Base-by-base conservation (phyloP, 2,888 invertebrate genomes). In the Panopea generosa region DNA sequence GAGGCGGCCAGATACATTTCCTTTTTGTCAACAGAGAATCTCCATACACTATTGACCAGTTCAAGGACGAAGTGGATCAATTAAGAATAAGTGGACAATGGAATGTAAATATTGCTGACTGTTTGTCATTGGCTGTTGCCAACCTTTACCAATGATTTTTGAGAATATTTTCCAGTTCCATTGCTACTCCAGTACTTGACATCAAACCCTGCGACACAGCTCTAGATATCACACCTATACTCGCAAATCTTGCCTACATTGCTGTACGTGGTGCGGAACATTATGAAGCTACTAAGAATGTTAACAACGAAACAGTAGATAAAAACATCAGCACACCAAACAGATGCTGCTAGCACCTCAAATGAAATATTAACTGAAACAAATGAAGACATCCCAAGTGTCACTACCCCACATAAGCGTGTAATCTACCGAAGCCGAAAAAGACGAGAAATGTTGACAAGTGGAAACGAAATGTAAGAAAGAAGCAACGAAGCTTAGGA, bases 381-480 rank as follows among this genome's bases (percentile, higher is more conserved):
- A 40, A 40, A 7, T 40, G 40, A 11, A 7, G 16, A 16, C 16
- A 40, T 7, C n/a, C n/a, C n/a, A 16, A 16, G 9, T 16, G 16
- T 11, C 40, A 40, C 40, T 16, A 60, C 60, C 24, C 60, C 60
- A 47, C 60, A 43, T 26, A 60, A 60, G 18, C 3, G n/a, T 22
- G 60, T 43, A 2, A 47, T 22, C 6, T 47, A 60, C 24, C 22
- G 43, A 45, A 60, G 60, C 22, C 60, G 45, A 26, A 22, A 45
- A 60, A 43, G 27, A 47, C 1, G 14, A 6, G 11, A 45, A 45
- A 47, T 47, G n/a, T 20, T 14, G 27, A 24, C 22, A 24, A 6
- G 16, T 60, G 60, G 60, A 47, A 60, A 22, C 24, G 47, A 60
- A 60, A 45, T 26, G 24, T 60, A 14, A 43, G 47, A 27, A 60